Evolutionary conservation across 2,113 vertebrate species (phyloP), one percentile per base, ranked within the genome.

Genomic region (Thryonomys swinderianus): DNA sequence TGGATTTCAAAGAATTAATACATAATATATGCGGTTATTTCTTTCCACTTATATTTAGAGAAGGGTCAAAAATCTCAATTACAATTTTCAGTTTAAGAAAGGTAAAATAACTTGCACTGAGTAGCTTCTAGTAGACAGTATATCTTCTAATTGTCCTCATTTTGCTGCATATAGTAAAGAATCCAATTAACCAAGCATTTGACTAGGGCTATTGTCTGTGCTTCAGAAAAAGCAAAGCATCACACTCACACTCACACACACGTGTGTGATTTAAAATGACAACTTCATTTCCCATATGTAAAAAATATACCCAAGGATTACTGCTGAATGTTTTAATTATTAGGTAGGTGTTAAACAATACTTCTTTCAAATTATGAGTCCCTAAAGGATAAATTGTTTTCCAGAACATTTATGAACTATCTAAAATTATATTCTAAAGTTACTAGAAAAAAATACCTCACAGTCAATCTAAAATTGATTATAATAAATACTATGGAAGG

Each of bases 281-380:
- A 93, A 73, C 64, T 61, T 13, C 5, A 34, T 59, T 89, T 89
- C 85, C 87, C 71, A 73, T 45, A 79, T 37, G 16, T 81, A 64
- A 89, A 37, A 90, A 90, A 94, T 74, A 90, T 55, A 82, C 51
- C 13, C 17, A 95, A 87, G 51, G 91, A 88, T 78, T 95, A 90
- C 16, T 27, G 25, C 45, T 92, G 17, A 92, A 92, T 95, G 90
- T 57, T 92, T 96, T 84, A 87, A 88, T 32, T 71, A 32, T 90
- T 94, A 67, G 64, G 40, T 91, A 91, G 85, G 27, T 88, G 48
- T n/a, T 91, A 79, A 82, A n/a, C 6, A 57, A 79, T 61, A 94
- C 23, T 93, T 34, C 69, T 96, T 85, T 96, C 25, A 74, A 74
- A 57, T 89, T 69, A 93, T 67, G 55, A 97, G 94, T 5, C 5